phyloP scores from a whole-genome alignment of 2,797 vertebrate species.

The Pagetopsis macropterus region DNA sequence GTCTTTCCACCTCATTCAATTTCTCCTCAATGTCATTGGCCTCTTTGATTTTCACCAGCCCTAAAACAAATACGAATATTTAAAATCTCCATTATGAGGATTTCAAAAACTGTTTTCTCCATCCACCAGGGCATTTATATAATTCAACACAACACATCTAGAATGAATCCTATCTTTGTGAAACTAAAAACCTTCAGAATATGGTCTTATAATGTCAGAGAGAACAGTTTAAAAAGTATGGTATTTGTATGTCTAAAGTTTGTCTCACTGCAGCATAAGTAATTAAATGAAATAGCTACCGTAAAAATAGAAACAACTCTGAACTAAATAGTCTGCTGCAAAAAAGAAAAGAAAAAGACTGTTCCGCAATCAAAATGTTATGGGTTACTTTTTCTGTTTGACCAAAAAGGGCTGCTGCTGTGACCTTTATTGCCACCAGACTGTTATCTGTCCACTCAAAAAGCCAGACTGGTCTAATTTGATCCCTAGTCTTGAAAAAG shows the following conservation, averaged over 20 bases:
- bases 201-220: neutral
- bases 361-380: conserved; percentile 12
- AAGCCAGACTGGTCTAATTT: conserved; percentile 24
- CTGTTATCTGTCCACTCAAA: conserved; percentile 31
- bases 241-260: neutral
- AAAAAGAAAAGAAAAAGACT: neutral
- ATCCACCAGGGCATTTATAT: neutral
- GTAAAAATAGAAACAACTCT: too few species aligned
- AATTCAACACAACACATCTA: neutral
- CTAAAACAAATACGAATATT: conserved; percentile 73
- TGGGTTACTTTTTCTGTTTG: conserved; percentile 18
- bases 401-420: conserved; percentile 13
- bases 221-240: neutral
- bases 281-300: too few species aligned
- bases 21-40: conserved; percentile 93
- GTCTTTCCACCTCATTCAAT: conserved; percentile 93
- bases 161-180: neutral
- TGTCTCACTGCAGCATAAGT: too few species aligned
- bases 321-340: too few species aligned
- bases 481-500: conserved; percentile 39
- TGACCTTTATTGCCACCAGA: conserved; percentile 52
- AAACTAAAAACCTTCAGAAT: neutral
- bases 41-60: conserved; percentile 93
- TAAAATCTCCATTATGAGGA: neutral
- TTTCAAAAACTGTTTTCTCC: neutral